These are phyloP conservation scores for Cephus pygmeus DNA, from an alignment of 2,888 invertebrate species.

Conservation along the genomic window DNA sequence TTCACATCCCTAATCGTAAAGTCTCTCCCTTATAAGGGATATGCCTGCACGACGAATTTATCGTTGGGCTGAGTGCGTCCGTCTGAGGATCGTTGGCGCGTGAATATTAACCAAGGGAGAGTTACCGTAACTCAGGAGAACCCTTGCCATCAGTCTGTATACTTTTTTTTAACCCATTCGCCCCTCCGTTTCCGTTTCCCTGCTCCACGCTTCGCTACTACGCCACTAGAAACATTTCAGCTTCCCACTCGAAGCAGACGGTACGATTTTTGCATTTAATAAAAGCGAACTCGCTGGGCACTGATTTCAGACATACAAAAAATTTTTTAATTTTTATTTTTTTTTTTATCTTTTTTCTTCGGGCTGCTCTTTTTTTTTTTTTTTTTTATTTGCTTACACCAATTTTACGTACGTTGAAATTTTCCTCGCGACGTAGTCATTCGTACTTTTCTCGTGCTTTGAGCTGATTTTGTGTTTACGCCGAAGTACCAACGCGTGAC, in stretches of 20 bases:
- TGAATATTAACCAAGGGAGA: constrained; percentile 20
- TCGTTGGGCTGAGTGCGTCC: constrained; percentile 21
- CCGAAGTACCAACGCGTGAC: not conserved
- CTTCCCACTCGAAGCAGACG: not conserved
- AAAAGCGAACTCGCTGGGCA: not conserved
- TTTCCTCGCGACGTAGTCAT: not conserved
- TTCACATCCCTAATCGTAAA: not conserved
- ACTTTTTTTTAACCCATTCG: not conserved
- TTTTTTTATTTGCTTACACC: not conserved
- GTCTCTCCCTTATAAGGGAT: not conserved
- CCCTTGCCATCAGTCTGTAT: constrained; percentile 4
- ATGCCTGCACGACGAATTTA: constrained; percentile 15
- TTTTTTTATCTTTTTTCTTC: too few relatives aligned
- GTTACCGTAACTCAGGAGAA: constrained; percentile 14
- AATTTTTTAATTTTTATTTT: not conserved
- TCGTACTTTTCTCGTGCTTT: not conserved
- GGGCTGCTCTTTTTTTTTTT: too few relatives aligned
- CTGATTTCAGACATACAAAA: not conserved
- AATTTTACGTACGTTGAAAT: not conserved
- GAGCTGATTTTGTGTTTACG: not conserved
- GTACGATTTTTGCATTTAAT: not conserved
- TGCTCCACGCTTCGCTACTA: too few relatives aligned
- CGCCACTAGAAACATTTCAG: not conserved
- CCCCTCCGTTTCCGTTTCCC: not conserved
- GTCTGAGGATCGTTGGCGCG: constrained; percentile 19